Percentiles rank a stretch among this genome's conserved stretches.
Evolutionary conservation across 2,113 vertebrate species (phyloP).

Genomic region (Chaetorhynchus papuensis): DNA sequence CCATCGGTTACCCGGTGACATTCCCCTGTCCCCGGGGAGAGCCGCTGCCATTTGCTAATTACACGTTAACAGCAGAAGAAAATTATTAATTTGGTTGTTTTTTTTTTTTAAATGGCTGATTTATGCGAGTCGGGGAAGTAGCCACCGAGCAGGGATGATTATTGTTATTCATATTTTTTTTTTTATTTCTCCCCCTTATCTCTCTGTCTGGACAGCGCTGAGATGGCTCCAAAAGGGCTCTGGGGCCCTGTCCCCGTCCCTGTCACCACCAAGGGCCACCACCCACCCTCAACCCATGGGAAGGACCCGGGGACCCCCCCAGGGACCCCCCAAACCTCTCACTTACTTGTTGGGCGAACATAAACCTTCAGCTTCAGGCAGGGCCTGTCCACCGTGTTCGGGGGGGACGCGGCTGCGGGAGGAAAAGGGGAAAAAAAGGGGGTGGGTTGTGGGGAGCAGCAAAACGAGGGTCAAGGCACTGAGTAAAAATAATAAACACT

Average conservation of each 20-base stretch:
- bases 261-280: not conserved
- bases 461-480: not conserved
- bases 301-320: not conserved
- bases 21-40: conserved; percentile 40
- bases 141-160: not conserved
- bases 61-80: conserved; percentile 59
- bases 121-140: conserved; percentile 11
- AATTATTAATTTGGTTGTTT: conserved; percentile 68
- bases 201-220: not conserved
- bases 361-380: conserved; percentile 94
- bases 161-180: not conserved
- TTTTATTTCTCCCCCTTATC: accelerated
- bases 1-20: conserved; percentile 26
- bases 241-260: accelerated
- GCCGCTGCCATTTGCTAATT: conserved; percentile 62
- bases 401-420: conserved; percentile 83
- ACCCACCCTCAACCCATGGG: accelerated
- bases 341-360: conserved; percentile 86
- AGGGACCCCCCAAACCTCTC: not conserved
- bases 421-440: not conserved
- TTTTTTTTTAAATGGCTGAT: conserved; percentile 58
- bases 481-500: not conserved
- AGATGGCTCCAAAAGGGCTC: not conserved
- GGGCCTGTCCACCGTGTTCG: conserved; percentile 80
- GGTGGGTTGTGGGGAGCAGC: accelerated